Evolutionary conservation across 2,113 vertebrate species (phyloP).

Genomic region (Hemiprocne comata): DNA sequence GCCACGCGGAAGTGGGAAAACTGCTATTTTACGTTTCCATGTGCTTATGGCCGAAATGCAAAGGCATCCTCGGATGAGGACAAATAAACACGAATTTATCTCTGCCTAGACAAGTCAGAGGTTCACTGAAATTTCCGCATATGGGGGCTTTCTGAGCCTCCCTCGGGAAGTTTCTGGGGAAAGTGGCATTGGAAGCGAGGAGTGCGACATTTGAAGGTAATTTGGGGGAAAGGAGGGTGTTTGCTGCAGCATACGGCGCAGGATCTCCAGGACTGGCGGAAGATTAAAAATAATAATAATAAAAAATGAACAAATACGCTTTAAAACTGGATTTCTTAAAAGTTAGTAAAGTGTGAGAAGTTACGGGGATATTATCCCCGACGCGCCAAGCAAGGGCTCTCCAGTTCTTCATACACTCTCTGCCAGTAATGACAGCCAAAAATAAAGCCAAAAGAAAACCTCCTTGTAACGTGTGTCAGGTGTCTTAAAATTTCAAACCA

Average conservation of each 20-base stretch:
- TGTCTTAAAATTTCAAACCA: neutral
- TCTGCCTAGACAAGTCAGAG: too few species aligned
- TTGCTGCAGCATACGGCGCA: neutral
- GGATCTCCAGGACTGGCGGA: neutral
- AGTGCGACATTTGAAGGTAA: too few species aligned
- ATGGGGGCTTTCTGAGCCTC: neutral
- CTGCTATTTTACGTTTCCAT: fast-evolving
- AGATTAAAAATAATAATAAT: too few species aligned
- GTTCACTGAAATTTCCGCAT: neutral
- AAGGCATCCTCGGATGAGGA: neutral
- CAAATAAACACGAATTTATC: neutral
- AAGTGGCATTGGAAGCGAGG: neutral
- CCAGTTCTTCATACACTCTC: fast-evolving
- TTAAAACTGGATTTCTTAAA: fast-evolving
- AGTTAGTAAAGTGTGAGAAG: neutral
- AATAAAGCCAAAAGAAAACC: neutral
- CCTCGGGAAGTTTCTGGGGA: fast-evolving
- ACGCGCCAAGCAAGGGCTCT: neutral
- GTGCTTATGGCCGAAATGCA: neutral
- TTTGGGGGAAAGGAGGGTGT: fast-evolving
- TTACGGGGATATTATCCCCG: neutral
- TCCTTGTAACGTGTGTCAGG: fast-evolving
- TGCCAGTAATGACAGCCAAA: neutral
- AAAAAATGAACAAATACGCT: neutral
- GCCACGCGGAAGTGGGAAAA: neutral